Percentiles rank a stretch among this genome's conserved stretches.
These are phyloP conservation scores for Colostygia pectinataria DNA, from an alignment of 2,888 invertebrate species.

Conservation along the genomic window DNA sequence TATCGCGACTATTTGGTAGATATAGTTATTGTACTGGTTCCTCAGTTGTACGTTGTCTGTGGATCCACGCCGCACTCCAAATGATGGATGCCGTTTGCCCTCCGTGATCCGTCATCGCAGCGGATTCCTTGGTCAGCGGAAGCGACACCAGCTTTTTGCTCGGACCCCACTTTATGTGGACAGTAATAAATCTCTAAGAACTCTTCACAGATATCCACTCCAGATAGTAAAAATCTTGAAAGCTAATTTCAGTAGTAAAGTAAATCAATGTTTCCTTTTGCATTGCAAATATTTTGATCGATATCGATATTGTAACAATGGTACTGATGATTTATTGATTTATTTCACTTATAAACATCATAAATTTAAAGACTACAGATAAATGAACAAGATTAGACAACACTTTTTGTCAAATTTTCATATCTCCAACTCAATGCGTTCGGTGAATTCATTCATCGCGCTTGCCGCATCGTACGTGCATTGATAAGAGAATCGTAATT, in stretches of 20 bases:
- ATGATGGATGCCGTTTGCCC: slow-evolving; percentile 51
- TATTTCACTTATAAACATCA: slow-evolving; percentile 8
- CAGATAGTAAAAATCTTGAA: slow-evolving; percentile 12
- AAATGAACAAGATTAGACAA: slow-evolving; percentile 3
- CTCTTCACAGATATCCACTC: slow-evolving; percentile 12
- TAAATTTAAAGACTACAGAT: slow-evolving; percentile 6
- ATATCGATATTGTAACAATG: slow-evolving; percentile 4
- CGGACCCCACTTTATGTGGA: slow-evolving; percentile 43
- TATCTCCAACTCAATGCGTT: slow-evolving; percentile 17
- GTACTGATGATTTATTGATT: slow-evolving; percentile 9
- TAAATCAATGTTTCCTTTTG: slow-evolving; percentile 4
- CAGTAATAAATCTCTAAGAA: slow-evolving; percentile 41
- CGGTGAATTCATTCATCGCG: slow-evolving; percentile 39
- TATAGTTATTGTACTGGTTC: slow-evolving; percentile 6
- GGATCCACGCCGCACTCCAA: slow-evolving; percentile 14
- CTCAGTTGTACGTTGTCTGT: slow-evolving; percentile 7
- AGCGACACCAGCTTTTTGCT: slow-evolving; percentile 45
- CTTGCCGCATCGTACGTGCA: slow-evolving; percentile 36
- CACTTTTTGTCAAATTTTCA: slow-evolving; percentile 12
- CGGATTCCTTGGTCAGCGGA: slow-evolving; percentile 44
- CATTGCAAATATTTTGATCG: slow-evolving; percentile 1
- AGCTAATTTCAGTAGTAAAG: slow-evolving; percentile 10
- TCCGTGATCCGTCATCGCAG: slow-evolving; percentile 48
- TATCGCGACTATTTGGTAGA: no score
- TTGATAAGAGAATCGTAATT: slow-evolving; percentile 60